These are phyloP conservation scores for Ranitomeya variabilis DNA, from an alignment of 2,113 vertebrate species.

Conservation along the genomic window DNA sequence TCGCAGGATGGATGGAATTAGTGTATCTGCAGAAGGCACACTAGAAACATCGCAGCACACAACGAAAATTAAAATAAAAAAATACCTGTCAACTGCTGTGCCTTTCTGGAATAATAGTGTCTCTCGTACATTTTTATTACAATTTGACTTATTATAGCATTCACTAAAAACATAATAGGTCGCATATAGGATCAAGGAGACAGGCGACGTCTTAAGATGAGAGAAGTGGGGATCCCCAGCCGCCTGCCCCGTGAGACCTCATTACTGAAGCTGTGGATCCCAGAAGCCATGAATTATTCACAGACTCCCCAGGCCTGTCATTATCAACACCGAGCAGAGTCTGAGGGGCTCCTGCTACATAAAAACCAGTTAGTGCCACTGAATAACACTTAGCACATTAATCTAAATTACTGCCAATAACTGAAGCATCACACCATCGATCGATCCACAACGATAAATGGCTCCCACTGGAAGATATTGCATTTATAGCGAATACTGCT, in stretches of 20 bases:
- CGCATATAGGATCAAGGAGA: constrained; percentile 8
- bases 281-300: constrained; percentile 72
- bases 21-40: not conserved
- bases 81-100: not conserved
- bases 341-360: constrained; percentile 64
- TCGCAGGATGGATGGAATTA: not conserved
- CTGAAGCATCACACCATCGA: not conserved
- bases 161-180: constrained; percentile 59
- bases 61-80: not conserved
- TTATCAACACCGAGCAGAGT: constrained; percentile 56
- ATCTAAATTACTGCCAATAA: constrained; percentile 19
- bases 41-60: not conserved
- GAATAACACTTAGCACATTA: constrained; percentile 42
- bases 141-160: constrained; percentile 49
- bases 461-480: not conserved
- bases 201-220: constrained; percentile 34
- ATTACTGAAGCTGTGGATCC: constrained; percentile 69
- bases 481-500: not conserved
- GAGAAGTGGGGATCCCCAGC: not conserved
- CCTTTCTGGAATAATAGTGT: not conserved
- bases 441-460: constrained; percentile 10
- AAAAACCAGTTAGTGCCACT: constrained; percentile 59
- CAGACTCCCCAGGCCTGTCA: constrained; percentile 62
- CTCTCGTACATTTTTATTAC: not conserved
- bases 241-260: constrained; percentile 73